Base-by-base conservation (phyloP, 2,797 vertebrate species). In the Huso huso region DNA sequence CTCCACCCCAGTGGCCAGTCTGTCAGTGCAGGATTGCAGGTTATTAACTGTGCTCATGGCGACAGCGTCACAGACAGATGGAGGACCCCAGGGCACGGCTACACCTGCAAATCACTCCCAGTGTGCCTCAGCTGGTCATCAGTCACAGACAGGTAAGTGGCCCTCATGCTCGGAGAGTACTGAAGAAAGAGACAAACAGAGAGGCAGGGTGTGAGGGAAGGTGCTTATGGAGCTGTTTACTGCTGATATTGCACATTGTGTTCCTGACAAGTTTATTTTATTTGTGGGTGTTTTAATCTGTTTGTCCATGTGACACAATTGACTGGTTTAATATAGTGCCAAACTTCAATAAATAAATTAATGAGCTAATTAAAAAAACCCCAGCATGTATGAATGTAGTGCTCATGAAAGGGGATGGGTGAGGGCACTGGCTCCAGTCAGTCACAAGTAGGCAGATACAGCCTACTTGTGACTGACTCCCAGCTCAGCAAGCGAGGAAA, bases 111-210 rank as follows among this genome's bases (percentile, higher is more conserved):
- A 71, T 95, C 88, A 2, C 77, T 87, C 64, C 89, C 79, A 15
- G 91, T 91, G 74, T 84, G 93, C 83, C 91, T 79, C 74, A 87
- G 66, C 71, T 89, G 93, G 72, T 93, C 91, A 4, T 96, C 93
- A n/a, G 88, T 92, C 87, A 95, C 93, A 0, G 95, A 90, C 68
- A 95, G 90, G 88, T 98, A 98, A 66, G 94, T 93, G 78, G 91
- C 89, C 79, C 93, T 91, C 96, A 97, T 97, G 87, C 93, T 97
- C 78, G 96, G 94, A 2, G 95, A 93, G 84, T 98, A 99, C 96
- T 99, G 83, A 13, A 69, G 62, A 78, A 0, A 50, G 71, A 68
- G 52, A 76, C 73, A 71, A 52, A 68, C 49, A 73, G 51, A 71
- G 63, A 71, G n/a, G 53, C 72, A 51, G 64, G 9, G 12, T n/a